Evolutionary conservation across 2,113 vertebrate genomes (phyloP), one percentile per base, ranked within the genome.

Genomic region (Beaufortia kweichowensis): DNA sequence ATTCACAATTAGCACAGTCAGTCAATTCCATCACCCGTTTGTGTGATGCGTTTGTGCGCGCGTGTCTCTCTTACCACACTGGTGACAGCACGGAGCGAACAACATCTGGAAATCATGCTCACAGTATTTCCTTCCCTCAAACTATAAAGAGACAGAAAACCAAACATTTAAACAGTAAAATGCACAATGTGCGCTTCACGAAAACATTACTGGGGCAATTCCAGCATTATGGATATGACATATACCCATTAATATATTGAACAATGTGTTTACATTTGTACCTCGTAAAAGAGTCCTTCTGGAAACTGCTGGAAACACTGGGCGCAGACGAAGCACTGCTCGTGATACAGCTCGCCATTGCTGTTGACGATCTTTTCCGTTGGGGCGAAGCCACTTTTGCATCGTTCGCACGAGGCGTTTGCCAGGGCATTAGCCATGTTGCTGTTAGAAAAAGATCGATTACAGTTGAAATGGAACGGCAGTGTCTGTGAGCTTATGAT

Each of bases 51-150:
- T 64, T n/a, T 24, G 6, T 33, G 4, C 12, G 6, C 2, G 35
- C 19, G 43, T n/a, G 19, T 9, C 60, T 63, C 75, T 94, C 96
- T 97, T 91, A 99, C 97, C 96, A 86, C 97, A 99, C 31, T 98
- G 95, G 84, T 95, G 95, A 85, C 97, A 99, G 87, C 96, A 98
- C 26, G 97, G 97, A 19, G 97, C 96, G 84, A 99, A 99, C 80
- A 99, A 94, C 94, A 99, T 99, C 87, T 99, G 97, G 87, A 99
- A 99, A 84, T 99, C 97, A 83, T 98, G 96, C 85, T 98, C 97
- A n/a, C 97, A 99, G 81, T 99, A 99, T 83, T 99, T 99, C 81
- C 97, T 95, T 81, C 95, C 96, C 91, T 98, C 97, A 89, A 98
- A 99, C 97, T 99, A 90, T 57, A 90, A 89, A 26, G 4, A 83